Evolutionary conservation across 2,113 vertebrate species (phyloP), one percentile per base, ranked within the genome.

Genomic region (Gobiocypris rarus): DNA sequence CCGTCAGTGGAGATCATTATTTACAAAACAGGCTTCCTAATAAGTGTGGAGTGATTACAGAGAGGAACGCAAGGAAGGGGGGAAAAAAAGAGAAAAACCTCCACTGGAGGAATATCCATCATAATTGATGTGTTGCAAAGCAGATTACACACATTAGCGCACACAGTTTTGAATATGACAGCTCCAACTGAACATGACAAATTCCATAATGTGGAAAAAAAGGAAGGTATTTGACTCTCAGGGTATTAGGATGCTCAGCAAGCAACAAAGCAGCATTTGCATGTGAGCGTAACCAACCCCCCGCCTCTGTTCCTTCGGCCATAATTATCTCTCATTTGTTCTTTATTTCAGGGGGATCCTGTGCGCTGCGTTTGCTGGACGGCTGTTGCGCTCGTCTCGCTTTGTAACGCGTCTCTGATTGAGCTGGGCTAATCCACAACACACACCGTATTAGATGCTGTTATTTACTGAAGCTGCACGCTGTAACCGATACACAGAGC

Each of bases 101-200:
- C 89, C 38, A 52, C 90, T 52, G 83, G 89, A 92, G 92, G 90
- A 93, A 92, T 93, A 95, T 95, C 93, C 93, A 93, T 94, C 94
- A 95, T 95, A 94, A 95, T 93, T 94, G 93, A 95, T 94, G 94
- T 95, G 94, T 95, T 94, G 93, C 93, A 93, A 94, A 95, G 93
- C 94, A 95, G 94, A 95, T 95, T 95, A 95, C 94, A 95, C 94
- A 95, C 93, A 94, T 95, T 95, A 94, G 92, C 89, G 91, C 92
- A 93, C 93, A 93, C 93, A 93, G 93, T 92, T 93, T 93, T 93
- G 91, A 90, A 92, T 90, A 92, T 94, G 94, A 95, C 94, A 94
- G 93, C 94, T 93, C 87, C 91, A 93, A 94, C 94, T 93, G 92
- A 95, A 95, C 92, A 94, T 95, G 94, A 95, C 93, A 95, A 94